phyloP scores from a whole-genome alignment of 2,888 invertebrate genomes.

The Eupithecia exiguata region DNA sequence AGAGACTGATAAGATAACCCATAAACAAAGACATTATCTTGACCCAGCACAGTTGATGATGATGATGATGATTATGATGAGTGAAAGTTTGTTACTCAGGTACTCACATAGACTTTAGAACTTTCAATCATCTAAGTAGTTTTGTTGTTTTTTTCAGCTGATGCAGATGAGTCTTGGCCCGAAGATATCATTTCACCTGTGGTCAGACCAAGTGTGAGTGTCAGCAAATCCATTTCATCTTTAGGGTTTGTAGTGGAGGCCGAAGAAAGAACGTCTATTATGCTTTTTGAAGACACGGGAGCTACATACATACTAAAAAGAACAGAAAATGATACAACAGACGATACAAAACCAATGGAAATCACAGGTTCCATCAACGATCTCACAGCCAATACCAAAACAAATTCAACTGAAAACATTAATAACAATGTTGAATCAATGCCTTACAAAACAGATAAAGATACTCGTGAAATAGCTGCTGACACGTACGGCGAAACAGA shows the following conservation, averaged over 20 bases:
- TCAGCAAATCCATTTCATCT: slow-evolving; percentile 67
- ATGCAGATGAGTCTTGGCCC: slow-evolving; percentile 74
- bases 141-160: slow-evolving; percentile 49
- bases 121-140: background rate
- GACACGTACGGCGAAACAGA: background rate
- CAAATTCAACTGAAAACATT: background rate
- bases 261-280: slow-evolving; percentile 53
- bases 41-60: background rate
- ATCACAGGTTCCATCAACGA: background rate
- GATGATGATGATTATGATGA: background rate
- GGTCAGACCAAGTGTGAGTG: slow-evolving; percentile 60
- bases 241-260: slow-evolving; percentile 66
- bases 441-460: background rate
- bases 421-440: background rate
- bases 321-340: background rate
- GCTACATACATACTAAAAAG: background rate
- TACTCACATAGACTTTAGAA: background rate
- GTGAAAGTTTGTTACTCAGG: background rate
- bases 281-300: slow-evolving; percentile 21
- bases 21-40: background rate
- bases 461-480: background rate
- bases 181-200: slow-evolving; percentile 47
- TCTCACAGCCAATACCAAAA: background rate
- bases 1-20: background rate
- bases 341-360: background rate